Conservation (phyloP, 1,140 invertebrate genomes). For the Eurosta solidaginis region DNA sequence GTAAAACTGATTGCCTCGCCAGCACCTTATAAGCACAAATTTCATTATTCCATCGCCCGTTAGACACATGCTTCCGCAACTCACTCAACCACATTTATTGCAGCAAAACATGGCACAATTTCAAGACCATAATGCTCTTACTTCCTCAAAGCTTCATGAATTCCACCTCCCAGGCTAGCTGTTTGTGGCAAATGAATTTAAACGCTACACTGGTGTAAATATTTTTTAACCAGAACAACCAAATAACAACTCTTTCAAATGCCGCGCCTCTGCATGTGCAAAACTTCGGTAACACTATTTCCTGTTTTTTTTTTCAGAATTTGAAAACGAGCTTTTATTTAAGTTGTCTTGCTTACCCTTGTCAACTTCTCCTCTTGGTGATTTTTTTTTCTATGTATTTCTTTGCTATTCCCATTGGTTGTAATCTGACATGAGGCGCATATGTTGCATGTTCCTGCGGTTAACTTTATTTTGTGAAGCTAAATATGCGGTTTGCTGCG, state of each 20-base stretch:
- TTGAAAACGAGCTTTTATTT: neutral
- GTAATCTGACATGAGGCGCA: constrained; percentile 38
- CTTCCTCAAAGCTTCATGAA: neutral
- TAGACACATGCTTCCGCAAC: neutral
- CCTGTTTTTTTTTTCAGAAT: neutral
- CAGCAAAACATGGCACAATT: constrained; percentile 9
- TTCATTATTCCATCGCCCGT: neutral
- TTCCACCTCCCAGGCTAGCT: neutral
- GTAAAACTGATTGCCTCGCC: neutral
- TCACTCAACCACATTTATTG: neutral
- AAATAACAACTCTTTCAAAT: neutral
- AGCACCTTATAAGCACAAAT: neutral
- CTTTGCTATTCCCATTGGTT: constrained; percentile 42
- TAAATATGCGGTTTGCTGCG: constrained; percentile 36
- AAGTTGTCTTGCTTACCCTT: neutral
- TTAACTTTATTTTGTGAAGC: constrained; percentile 33
- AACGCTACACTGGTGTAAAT: neutral
- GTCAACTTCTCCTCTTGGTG: neutral
- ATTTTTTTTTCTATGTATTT: neutral
- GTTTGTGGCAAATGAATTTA: constrained; percentile 17
- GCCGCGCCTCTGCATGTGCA: neutral
- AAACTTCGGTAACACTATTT: neutral
- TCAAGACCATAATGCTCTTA: neutral
- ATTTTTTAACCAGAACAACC: neutral
- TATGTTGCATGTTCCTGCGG: constrained; percentile 34